Conservation (phyloP, 2,113 vertebrate genomes). For the Gnathonemus longibarbis region DNA sequence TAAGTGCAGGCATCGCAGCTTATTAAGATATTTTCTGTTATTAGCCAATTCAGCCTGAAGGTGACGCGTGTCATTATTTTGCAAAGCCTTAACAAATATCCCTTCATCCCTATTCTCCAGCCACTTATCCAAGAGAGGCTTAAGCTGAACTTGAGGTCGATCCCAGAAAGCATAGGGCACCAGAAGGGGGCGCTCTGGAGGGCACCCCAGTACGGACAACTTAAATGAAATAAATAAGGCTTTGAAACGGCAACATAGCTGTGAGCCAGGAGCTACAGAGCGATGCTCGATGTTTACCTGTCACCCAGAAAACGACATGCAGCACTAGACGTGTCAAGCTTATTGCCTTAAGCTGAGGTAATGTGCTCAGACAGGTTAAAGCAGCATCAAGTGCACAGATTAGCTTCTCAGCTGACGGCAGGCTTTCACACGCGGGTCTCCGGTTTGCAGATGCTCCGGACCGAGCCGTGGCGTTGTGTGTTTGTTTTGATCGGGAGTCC, state of each 20-base stretch:
- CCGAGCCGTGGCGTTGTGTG: constrained; percentile 32
- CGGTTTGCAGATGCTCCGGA: constrained; percentile 29
- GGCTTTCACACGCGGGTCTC: constrained; percentile 29
- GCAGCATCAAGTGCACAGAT: constrained; percentile 36
- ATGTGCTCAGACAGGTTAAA: constrained; percentile 35
- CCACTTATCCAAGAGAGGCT: neutral
- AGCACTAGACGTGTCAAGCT: constrained; percentile 27
- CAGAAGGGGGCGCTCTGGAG: neutral
- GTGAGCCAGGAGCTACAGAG: neutral
- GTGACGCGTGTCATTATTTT: constrained; percentile 2
- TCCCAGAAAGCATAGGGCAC: neutral
- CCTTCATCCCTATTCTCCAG: neutral
- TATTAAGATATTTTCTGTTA: constrained; percentile 31
- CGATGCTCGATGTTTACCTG: constrained; percentile 19
- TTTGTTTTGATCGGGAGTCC: constrained; percentile 36
- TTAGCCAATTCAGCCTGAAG: constrained; percentile 13
- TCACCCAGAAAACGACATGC: constrained; percentile 18
- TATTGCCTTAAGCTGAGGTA: constrained; percentile 32
- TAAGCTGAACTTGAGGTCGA: neutral
- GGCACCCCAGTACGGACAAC: neutral
- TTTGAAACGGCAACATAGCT: neutral
- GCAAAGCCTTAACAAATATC: neutral
- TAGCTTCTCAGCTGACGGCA: constrained; percentile 30
- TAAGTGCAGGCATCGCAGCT: constrained; percentile 27
- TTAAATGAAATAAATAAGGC: neutral